Base-by-base conservation (phyloP, 1,140 invertebrate species). In the Hycleus phaleratus region DNA sequence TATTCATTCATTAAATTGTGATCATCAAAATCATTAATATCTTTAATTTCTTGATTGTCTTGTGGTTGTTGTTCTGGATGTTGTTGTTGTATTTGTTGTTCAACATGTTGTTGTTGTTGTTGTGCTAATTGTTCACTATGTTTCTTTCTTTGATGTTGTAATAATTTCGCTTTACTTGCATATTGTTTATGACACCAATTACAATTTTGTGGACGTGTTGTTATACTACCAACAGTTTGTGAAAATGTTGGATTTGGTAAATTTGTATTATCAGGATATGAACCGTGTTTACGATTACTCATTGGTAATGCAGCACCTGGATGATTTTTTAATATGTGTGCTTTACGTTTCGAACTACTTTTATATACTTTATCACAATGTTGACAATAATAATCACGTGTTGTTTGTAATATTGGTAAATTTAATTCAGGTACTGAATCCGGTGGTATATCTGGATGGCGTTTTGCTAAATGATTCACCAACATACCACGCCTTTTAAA, bases 331-430 rank as follows among this genome's bases (percentile, higher is more conserved):
- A 91, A 73, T 59, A 92, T 91, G 70, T 93, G 90, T 9, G 83
- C 81, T 75, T 93, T 93, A 48, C 90, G 76, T 70, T 92, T 92
- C 2, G 87, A 87, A 69, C 87, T 91, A 59, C 87, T 91, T 74
- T 91, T 91, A 71, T 93, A 93, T 43, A 89, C 82, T 77, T 91
- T 91, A 52, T 90, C 86, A 72, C 90, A 93, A 70, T 92, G 90
- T 67, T 88, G 86, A 72, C 90, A 93, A 73, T 84, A 90, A 74
- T 90, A 93, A 73, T 90, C 86, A 43, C 84, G 78, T 8, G 85
- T 87, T n/a, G 86, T 83, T 66, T 87, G 81, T 12, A 90, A 73
- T 62, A 93, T 91, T 0, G 90, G 90, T 53, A 90, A 74, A 71
- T 88, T 91, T 10, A 93, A 77, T 75, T 92, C 90, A 3, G 88